A percentile compares a stretch with the other conserved stretches of the same genome.
Evolutionary conservation across 2,113 vertebrate species (phyloP).

Genomic region (Fregetta grallaria): DNA sequence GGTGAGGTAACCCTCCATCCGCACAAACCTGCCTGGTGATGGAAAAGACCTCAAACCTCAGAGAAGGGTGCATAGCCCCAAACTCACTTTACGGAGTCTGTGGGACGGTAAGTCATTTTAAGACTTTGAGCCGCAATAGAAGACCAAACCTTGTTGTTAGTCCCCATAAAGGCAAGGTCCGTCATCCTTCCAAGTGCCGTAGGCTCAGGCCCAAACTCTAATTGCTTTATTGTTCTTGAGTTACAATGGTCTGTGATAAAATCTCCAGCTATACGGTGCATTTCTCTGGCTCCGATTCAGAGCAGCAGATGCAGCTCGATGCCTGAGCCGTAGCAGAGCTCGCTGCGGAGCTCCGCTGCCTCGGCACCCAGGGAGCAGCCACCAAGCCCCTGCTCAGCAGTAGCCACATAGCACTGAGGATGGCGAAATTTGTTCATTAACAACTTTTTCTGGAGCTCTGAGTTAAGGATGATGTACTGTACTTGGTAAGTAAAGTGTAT

Average conservation of each 20-base stretch:
- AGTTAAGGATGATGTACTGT: neutral
- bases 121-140: neutral
- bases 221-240: neutral
- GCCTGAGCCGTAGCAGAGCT: neutral
- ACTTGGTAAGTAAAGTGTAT: neutral
- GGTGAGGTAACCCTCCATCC: neutral
- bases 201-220: neutral
- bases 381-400: neutral
- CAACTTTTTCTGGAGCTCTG: neutral
- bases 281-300: neutral
- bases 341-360: fast-evolving
- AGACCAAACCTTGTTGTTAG: neutral
- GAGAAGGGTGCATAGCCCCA: neutral
- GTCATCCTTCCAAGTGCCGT: neutral
- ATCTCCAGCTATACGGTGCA: neutral
- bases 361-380: neutral
- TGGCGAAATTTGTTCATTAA: neutral
- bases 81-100: fast-evolving
- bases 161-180: neutral
- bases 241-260: neutral
- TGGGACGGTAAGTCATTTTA: fast-evolving
- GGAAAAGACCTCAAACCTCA: neutral
- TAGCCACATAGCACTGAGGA: fast-evolving
- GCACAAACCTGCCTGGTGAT: neutral
- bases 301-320: neutral